Evolutionary conservation across 2,797 vertebrate genomes (phyloP).

Genomic region (Notamacropus eugenii): DNA sequence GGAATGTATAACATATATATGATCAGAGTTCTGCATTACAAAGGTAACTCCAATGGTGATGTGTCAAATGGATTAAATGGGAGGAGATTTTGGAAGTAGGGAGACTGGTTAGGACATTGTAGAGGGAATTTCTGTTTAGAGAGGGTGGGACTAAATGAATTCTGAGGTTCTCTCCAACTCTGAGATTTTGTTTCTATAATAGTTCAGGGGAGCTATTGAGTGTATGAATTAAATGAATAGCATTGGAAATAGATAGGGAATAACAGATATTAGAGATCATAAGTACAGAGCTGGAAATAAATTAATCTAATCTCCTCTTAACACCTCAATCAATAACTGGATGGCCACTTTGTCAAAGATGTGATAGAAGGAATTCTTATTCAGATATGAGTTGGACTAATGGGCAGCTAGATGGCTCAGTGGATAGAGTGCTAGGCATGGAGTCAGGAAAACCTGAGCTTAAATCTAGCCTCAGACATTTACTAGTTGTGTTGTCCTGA

Average conservation of each 20-base stretch:
- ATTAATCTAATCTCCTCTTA: not conserved
- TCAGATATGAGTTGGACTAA: not conserved
- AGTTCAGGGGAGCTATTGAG: not conserved
- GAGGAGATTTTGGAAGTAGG: no score
- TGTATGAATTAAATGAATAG: not conserved
- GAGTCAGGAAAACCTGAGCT: not conserved
- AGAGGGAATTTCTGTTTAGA: no score
- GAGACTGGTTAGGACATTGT: no score
- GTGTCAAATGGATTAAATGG: no score
- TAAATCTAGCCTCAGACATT: not conserved
- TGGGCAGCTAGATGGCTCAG: not conserved
- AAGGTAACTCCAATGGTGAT: no score
- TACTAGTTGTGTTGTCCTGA: not conserved
- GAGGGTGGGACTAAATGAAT: no score
- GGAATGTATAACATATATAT: no score
- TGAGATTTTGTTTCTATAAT: no score
- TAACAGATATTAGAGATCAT: not conserved
- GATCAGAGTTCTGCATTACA: not conserved
- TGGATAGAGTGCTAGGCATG: not conserved
- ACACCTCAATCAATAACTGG: not conserved
- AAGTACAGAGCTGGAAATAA: not conserved
- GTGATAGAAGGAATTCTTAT: not conserved
- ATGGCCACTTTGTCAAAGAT: not conserved
- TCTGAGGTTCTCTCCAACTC: no score
- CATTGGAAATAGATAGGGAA: not conserved